Conservation (phyloP, 1,140 invertebrate genomes). For the Andrena cerasifolii region DNA sequence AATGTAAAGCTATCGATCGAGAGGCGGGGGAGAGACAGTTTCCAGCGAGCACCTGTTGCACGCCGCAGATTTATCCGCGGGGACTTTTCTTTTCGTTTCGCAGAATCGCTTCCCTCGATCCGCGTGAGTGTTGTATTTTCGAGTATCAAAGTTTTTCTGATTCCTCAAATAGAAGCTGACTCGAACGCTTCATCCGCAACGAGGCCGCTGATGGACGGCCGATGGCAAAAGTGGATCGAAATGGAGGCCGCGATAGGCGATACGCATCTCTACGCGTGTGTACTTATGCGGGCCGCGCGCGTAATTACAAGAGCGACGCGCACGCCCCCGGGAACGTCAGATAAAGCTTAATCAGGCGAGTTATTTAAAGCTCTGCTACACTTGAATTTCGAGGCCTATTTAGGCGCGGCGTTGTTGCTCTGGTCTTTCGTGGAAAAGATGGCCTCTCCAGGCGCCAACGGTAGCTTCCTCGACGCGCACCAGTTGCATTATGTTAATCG, state of each 20-base stretch:
- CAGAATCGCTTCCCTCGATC: too few relatives aligned
- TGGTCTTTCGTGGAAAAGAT: neutral
- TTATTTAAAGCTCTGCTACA: constrained; percentile 26
- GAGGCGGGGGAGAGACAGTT: constrained; percentile 11
- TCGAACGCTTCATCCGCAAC: neutral
- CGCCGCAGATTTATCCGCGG: neutral
- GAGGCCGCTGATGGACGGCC: neutral
- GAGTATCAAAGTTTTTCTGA: neutral
- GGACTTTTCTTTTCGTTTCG: too few relatives aligned
- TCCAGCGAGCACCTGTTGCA: constrained; percentile 47
- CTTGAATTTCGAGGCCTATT: constrained; percentile 36
- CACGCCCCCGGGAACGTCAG: constrained; percentile 35
- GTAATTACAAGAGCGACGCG: constrained; percentile 23
- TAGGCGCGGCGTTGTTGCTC: neutral
- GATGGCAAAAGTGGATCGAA: constrained; percentile 25
- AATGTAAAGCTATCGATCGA: constrained; percentile 20
- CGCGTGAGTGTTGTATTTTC: too few relatives aligned
- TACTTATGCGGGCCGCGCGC: constrained; percentile 26
- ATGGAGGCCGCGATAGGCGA: constrained; percentile 22
- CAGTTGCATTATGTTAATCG: constrained; percentile 14
- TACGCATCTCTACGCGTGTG: constrained; percentile 16
- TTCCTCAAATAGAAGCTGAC: neutral
- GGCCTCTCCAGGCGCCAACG: neutral
- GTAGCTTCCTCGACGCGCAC: neutral
- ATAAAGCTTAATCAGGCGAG: constrained; percentile 30